A percentile compares a stretch with the other conserved stretches of the same genome.
phyloP scores from a whole-genome alignment of 2,113 vertebrate species.

The Siphamia tubifer region DNA sequence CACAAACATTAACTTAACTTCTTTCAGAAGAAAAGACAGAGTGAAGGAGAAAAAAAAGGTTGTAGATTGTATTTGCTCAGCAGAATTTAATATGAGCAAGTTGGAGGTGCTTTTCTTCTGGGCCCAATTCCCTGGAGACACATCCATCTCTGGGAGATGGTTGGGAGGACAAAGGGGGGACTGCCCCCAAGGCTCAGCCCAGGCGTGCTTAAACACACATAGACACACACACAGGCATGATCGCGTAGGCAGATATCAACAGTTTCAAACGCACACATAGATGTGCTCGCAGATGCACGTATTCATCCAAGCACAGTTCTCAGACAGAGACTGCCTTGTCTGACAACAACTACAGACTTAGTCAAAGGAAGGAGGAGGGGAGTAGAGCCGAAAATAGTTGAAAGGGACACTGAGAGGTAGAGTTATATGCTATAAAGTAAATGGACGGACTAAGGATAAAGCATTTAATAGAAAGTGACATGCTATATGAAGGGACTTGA shows the following conservation, averaged over 20 bases:
- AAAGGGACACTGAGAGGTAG: slow-evolving; percentile 53
- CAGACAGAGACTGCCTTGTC: slow-evolving; percentile 79
- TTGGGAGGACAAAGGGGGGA: slow-evolving; percentile 75
- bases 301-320: slow-evolving; percentile 64
- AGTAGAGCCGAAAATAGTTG: slow-evolving; percentile 25
- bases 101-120: slow-evolving; percentile 77
- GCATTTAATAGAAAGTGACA: slow-evolving; percentile 38
- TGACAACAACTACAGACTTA: slow-evolving; percentile 72
- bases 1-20: slow-evolving; percentile 54
- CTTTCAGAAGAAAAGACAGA: slow-evolving; percentile 33
- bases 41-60: slow-evolving; percentile 23
- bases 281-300: slow-evolving; percentile 49
- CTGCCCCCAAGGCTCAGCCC: slow-evolving; percentile 65
- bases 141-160: slow-evolving; percentile 79
- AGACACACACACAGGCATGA: slow-evolving; percentile 26
- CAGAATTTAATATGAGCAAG: slow-evolving; percentile 81
- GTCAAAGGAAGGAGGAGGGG: slow-evolving; percentile 54
- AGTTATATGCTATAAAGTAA: slow-evolving; percentile 36
- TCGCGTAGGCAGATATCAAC: slow-evolving; percentile 58
- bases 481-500: slow-evolving; percentile 25
- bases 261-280: slow-evolving; percentile 59
- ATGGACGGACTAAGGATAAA: slow-evolving; percentile 26
- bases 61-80: slow-evolving; percentile 79
- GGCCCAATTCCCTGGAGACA: slow-evolving; percentile 77
- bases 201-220: slow-evolving; percentile 58